Percentiles rank a stretch among this genome's conserved stretches.
Evolutionary conservation across 2,113 vertebrate genomes (phyloP).

Genomic region (Neodon shergylaensis): DNA sequence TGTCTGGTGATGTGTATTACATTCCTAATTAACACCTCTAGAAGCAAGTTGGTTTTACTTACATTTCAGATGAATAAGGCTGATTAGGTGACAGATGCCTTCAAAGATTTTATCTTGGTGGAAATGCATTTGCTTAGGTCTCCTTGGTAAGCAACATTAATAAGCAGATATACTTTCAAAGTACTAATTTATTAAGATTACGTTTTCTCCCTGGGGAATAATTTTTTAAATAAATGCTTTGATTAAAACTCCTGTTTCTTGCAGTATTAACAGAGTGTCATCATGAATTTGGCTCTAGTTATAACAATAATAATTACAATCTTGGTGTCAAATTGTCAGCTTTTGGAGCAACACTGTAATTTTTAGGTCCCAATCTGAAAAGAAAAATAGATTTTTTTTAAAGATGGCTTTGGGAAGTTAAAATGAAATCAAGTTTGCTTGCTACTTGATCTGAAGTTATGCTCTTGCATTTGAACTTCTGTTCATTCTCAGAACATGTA

Average conservation of each 20-base stretch:
- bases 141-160: not conserved
- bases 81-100: not conserved
- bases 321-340: not conserved
- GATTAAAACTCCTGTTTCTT: not conserved
- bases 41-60: conserved; percentile 20
- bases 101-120: not conserved
- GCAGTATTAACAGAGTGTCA: not conserved
- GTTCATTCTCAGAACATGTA: not conserved
- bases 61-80: not conserved
- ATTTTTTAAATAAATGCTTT: not conserved
- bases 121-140: not conserved
- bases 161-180: conserved; percentile 10
- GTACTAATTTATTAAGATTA: not conserved
- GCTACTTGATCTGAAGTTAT: not conserved
- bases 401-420: not conserved
- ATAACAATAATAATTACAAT: not conserved
- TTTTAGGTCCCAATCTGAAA: not conserved
- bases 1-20: not conserved
- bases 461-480: not conserved
- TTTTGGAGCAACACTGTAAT: not conserved
- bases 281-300: not conserved
- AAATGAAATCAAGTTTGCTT: not conserved
- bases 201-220: not conserved
- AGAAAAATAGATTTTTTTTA: not conserved
- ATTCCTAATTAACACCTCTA: conserved; percentile 40